Base-by-base conservation (phyloP, 2,797 vertebrate species). In the Phaenicophaeus curvirostris region DNA sequence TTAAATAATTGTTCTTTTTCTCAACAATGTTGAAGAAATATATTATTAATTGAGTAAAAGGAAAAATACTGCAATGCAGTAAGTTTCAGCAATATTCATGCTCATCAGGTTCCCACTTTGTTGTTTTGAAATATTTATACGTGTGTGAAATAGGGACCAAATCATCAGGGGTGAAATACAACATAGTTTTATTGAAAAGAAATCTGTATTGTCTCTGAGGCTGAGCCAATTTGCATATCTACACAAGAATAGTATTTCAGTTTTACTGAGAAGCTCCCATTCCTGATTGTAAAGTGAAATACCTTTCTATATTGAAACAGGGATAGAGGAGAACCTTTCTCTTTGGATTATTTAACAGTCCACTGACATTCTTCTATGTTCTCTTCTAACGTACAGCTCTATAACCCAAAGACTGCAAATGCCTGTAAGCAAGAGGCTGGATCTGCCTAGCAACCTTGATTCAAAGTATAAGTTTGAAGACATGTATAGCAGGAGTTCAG, bases 21-120 rank as follows among this genome's bases (percentile, higher is more conserved):
- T 90, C 90, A 93, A 92, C 51, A 63, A 58, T 44, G 16, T 71
- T 93, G 92, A 85, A 94, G 35, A 71, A 90, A 94, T 89, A 57
- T n/a, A 95, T 96, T 96, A 95, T 94, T 97, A 95, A 96, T 88
- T 85, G 46, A 46, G 63, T 66, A 65, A 53, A 84, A 93, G 54
- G 71, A 74, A 95, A 82, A 96, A 95, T 69, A 66, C 50, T 87
- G 48, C 78, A 94, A 42, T 79, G 82, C 59, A 94, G 72, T 89
- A 96, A 95, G 71, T 95, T 96, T 93, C 74, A 93, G 66, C 54
- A 81, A 58, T 75, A 90, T 87, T 94, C 83, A 75, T 87, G 62
- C 81, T 95, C 54, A 25, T 80, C 59, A 81, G 11, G 39, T 80
- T 95, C 85, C 44, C 93, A 39, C 63, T 85, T 91, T 68, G 39